Base-by-base conservation (phyloP, 1,140 invertebrate genomes). In the Chionoecetes opilio region DNA sequence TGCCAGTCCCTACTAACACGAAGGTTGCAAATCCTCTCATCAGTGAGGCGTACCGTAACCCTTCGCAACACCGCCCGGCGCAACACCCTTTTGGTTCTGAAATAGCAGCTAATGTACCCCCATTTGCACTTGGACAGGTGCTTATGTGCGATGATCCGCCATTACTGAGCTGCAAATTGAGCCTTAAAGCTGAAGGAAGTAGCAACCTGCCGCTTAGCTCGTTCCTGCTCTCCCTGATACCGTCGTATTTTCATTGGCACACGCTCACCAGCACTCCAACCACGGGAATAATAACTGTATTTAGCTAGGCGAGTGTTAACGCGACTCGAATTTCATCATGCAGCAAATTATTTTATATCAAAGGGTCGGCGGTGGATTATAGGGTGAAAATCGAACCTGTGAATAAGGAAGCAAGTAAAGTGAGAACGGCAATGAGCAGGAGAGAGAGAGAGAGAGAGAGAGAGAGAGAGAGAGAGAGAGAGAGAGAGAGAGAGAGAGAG, bases 401-500 rank as follows among this genome's bases (percentile, higher is more conserved):
- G 63, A 75, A 21, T 21, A n/a, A n/a, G 63, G 63, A 75, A 75
- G 63, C n/a, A n/a, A 75, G 1, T 26, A n/a, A 21, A 21, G 63
- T 75, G 63, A 21, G 63, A 75, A 21, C 11, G 26, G 11, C n/a
- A 21, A 1, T n/a, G 63, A n/a, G 63, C 0, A 26, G 2, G 9
- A 75, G 63, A 75, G 63, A 75, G 63, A 75, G 63, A 75, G 63
- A 75, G 63, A 75, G 63, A 75, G 63, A 75, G 63, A 75, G 63
- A 75, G 63, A 75, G 63, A 75, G 63, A n/a, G 63, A 75, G 63
- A 75, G 63, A n/a, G 38, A 88, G 84, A 86, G 35, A 34, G 84
- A 86, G 84, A 86, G 86, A 88, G 37, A 41, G 86, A 87, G 85
- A 87, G 85, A 87, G 85, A 87, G 85, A 87, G 85, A 87, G 85